Base-by-base conservation (phyloP, 2,113 vertebrate genomes). In the Apodemus sylvaticus region DNA sequence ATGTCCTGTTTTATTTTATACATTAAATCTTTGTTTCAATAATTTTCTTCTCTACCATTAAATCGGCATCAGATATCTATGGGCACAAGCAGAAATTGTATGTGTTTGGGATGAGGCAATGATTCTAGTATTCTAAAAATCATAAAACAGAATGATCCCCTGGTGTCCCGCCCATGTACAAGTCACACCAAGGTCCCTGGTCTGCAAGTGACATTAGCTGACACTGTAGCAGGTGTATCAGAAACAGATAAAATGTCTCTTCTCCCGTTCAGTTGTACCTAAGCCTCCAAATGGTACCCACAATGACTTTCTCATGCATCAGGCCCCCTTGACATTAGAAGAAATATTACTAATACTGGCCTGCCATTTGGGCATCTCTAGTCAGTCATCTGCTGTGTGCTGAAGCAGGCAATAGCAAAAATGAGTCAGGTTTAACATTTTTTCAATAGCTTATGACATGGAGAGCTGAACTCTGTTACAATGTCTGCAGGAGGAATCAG, bases 391-490 rank as follows among this genome's bases (percentile, higher is more conserved):
- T 0, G 58, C 95, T 98, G 98, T 98, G 95, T 97, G 98, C 97
- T 97, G 70, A 93, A 91, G 92, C 31, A 93, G 96, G 97, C 91
- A 92, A 95, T 94, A 96, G 95, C 68, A 87, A 81, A 97, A 88
- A 97, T 71, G 86, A 97, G 94, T 96, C 96, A 97, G 96, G 96
- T 98, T 98, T 98, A 98, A 98, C 98, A 98, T 98, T 99, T 98
- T 48, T 98, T 99, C 98, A 98, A 98, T 98, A 98, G 96, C 96
- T 97, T 98, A 98, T 97, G 97, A 97, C 97, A 96, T 98, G 98
- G 98, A 98, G 97, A 98, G 98, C 98, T 99, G 98, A 98, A 98
- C 98, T 99, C 98, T 98, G 98, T 98, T 98, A 98, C 98, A 98
- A 97, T 98, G 98, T 98, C 98, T 98, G 97, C 98, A 98, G 97